phyloP scores from a whole-genome alignment of 2,113 vertebrate species.

The Caranx ignobilis region DNA sequence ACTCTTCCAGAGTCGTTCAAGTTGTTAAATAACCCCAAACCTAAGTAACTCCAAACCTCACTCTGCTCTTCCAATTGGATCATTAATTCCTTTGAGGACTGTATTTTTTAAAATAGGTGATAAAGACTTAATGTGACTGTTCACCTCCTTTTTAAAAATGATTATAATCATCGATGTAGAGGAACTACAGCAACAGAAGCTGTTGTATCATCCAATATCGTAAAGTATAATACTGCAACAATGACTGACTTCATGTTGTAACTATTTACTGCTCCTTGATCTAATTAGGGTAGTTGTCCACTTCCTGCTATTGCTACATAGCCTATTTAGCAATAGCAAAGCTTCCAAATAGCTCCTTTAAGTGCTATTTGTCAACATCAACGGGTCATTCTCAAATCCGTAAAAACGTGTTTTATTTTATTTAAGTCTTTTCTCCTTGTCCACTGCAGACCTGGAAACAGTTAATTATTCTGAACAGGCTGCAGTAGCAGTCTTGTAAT shows the following conservation, averaged over 20 bases:
- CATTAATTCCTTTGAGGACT: conserved; percentile 41
- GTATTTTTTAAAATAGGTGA: background rate
- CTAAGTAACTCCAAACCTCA: no score
- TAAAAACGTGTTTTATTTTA: background rate
- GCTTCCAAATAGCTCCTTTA: no score
- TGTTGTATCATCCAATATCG: background rate
- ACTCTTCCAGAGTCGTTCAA: background rate
- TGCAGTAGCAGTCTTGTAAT: conserved; percentile 39
- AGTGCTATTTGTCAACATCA: no score
- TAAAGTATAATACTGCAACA: background rate
- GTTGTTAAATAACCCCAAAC: background rate
- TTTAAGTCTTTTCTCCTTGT: background rate
- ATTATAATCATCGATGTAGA: background rate
- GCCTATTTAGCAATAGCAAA: no score
- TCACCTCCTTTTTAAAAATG: background rate
- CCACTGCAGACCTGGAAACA: conserved; percentile 33
- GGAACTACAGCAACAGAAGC: background rate
- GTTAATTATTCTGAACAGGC: conserved; percentile 55
- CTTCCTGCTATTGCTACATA: no score
- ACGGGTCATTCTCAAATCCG: background rate
- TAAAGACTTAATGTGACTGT: background rate
- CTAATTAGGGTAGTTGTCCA: background rate
- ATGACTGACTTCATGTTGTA: background rate
- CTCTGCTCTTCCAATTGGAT: background rate
- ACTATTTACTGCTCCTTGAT: background rate